Base-by-base conservation (phyloP, 2,113 vertebrate genomes). In the Archilochus colubris region DNA sequence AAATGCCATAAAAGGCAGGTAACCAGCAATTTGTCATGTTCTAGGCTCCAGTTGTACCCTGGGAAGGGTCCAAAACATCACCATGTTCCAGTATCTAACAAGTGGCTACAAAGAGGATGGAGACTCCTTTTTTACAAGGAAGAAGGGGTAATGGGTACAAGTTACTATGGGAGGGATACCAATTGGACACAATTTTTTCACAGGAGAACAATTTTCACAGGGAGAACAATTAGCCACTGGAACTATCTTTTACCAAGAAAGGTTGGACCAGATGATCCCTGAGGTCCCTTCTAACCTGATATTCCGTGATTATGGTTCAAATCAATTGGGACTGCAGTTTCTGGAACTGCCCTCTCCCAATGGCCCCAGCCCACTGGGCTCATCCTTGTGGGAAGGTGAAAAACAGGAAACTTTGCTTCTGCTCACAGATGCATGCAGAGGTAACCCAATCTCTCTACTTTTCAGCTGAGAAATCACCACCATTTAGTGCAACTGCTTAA, bases 401-500 rank as follows among this genome's bases (percentile, higher is more conserved):
- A 68, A 36, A 30, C 0, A 63, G 51, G 54, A 76, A 63, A 24
- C 14, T 20, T 64, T 10, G 38, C 57, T 82, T 21, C 53, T 79
- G 62, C 80, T 80, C n/a, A 1, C 22, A 3, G 27, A 3, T 6
- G 46, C 64, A 5, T 0, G 0, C 25, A 51, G 51, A 40, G 57
- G 20, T 44, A 33, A 66, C 24, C 25, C 21, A 17, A 3, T 9
- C 14, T 36, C 48, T 69, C 19, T 25, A 0, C 40, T 82, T 85
- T 63, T 27, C 58, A 59, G 14, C 21, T 2, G 23, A 59, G n/a
- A 43, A 58, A 17, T 54, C 36, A 28, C 30, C 31, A 24, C 22
- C 19, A 6, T 44, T 57, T 78, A 58, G 25, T 44, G 27, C 20
- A 57, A 21, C 40, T 24, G 28, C 25, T 74, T 58, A 33, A 74